Evolutionary conservation across 2,113 vertebrate genomes (phyloP).

Genomic region (Struthio camelus): DNA sequence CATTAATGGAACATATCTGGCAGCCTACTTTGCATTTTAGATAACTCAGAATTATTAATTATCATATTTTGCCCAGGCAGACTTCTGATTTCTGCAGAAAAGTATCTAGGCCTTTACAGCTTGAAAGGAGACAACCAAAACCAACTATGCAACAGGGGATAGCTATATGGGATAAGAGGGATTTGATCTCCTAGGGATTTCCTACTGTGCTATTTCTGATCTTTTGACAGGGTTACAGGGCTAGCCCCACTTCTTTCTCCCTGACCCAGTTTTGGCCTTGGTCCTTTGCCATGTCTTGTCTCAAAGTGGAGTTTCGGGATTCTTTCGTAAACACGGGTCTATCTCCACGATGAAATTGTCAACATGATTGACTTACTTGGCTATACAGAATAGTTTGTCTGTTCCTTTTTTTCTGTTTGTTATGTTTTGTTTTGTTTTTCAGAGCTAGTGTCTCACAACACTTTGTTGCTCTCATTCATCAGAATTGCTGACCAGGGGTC

Average conservation of each 20-base stretch:
- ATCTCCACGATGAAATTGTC: not conserved
- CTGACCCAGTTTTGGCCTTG: not conserved
- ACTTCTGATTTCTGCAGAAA: constrained; percentile 11
- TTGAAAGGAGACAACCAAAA: constrained; percentile 15
- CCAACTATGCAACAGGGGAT: not conserved
- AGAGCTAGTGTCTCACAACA: not conserved
- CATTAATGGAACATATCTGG: constrained; percentile 23
- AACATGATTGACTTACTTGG: not conserved
- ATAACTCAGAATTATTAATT: constrained; percentile 69
- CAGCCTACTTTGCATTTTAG: constrained; percentile 49
- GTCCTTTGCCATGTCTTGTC: not conserved
- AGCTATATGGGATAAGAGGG: not conserved
- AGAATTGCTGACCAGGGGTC: not conserved
- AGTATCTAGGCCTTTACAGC: constrained; percentile 1
- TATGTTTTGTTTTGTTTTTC: no score
- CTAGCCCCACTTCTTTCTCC: not conserved
- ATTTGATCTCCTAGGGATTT: constrained; percentile 42
- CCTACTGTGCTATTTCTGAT: not conserved
- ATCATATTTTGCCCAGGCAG: not conserved
- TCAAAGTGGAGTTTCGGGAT: not conserved
- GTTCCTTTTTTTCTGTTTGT: no score
- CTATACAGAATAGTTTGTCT: not conserved
- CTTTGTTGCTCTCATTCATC: not conserved
- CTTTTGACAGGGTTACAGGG: not conserved
- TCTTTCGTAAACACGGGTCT: not conserved